These are phyloP conservation scores for Noctua comes DNA, from an alignment of 2,888 invertebrate genomes.

Conservation along the genomic window DNA sequence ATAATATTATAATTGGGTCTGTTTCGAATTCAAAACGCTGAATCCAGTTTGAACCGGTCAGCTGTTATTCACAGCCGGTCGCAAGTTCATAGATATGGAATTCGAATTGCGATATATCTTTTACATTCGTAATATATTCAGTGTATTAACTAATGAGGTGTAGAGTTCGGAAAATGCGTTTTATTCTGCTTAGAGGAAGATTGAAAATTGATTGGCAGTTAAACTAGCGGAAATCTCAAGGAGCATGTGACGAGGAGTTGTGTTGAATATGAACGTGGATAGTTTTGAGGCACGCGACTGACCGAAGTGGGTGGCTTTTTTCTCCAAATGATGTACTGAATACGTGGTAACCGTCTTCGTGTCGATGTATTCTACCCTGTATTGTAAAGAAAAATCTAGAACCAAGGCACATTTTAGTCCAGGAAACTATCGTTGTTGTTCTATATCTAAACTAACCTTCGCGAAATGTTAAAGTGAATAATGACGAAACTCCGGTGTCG, in stretches of 20 bases:
- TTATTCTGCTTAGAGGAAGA: background rate
- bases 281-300: background rate
- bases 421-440: background rate
- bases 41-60: conserved; percentile 56
- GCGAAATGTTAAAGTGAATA: conserved; percentile 30
- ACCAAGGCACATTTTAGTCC: background rate
- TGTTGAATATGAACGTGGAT: background rate
- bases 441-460: conserved; percentile 27
- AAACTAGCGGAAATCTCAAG: background rate
- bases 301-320: background rate
- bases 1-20: conserved; percentile 45
- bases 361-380: too few species aligned
- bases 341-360: too few species aligned
- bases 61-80: conserved; percentile 44
- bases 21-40: conserved; percentile 39
- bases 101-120: conserved; percentile 61
- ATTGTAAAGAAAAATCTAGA: background rate
- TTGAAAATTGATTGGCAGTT: conserved; percentile 25
- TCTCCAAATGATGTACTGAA: too few species aligned
- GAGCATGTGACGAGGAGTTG: background rate
- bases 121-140: conserved; percentile 31
- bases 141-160: conserved; percentile 20
- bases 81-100: conserved; percentile 64
- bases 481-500: conserved; percentile 37
- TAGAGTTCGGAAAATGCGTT: conserved; percentile 1